Conservation (phyloP, 2,113 vertebrate species). For the Eupsittula cactorum region DNA sequence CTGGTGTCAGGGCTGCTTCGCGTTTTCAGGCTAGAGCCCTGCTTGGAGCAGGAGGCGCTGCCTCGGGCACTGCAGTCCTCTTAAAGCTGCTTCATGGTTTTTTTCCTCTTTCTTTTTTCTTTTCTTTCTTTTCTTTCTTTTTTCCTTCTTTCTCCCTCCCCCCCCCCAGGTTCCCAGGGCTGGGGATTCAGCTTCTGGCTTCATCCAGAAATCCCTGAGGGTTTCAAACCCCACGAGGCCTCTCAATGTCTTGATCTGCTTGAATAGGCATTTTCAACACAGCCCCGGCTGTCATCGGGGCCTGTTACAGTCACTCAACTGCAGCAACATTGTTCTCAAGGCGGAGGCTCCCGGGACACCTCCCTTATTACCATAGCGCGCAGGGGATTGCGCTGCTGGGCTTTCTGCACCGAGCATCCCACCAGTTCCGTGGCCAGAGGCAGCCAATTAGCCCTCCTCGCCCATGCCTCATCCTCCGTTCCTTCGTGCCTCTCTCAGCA, state of each 20-base stretch:
- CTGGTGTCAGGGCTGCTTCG: background rate
- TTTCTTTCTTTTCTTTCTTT: too few species aligned
- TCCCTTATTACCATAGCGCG: constrained; percentile 32
- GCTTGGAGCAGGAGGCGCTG: constrained; percentile 13
- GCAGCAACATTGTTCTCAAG: constrained; percentile 61
- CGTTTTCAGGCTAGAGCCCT: background rate
- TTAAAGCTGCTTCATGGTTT: constrained; percentile 50
- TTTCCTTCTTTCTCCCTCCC: too few species aligned
- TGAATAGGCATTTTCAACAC: constrained; percentile 58
- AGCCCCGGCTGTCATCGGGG: constrained; percentile 49
- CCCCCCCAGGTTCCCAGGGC: constrained; percentile 62
- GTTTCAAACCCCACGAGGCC: constrained; percentile 64
- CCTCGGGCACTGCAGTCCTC: background rate
- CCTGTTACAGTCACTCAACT: constrained; percentile 65
- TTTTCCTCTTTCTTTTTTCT: background rate
- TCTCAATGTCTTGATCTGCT: constrained; percentile 65
- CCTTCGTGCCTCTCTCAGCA: background rate
- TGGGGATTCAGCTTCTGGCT: constrained; percentile 54
- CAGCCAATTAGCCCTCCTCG: background rate
- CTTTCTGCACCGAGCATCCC: background rate
- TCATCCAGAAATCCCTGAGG: constrained; percentile 62
- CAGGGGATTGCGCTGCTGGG: background rate
- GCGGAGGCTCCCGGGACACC: constrained; percentile 21
- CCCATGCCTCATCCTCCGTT: background rate
- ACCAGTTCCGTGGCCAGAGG: background rate